Evolutionary conservation across 2,797 vertebrate genomes (phyloP).

Genomic region (Oceanodroma leucorhoa): DNA sequence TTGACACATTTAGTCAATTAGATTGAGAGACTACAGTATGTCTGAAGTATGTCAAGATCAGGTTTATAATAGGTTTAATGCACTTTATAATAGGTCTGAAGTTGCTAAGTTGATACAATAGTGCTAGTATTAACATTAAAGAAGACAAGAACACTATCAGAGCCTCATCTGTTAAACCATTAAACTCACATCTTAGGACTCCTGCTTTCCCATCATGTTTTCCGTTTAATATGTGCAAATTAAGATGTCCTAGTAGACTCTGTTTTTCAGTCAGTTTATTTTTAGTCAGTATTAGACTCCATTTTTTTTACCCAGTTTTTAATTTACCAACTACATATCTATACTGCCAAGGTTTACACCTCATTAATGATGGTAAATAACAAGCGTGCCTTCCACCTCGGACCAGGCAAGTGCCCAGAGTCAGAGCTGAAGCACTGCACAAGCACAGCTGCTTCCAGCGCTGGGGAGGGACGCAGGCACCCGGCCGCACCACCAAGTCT

Average conservation of each 20-base stretch:
- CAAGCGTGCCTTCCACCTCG: accelerated
- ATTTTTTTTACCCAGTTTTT: neutral
- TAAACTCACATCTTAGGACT: neutral
- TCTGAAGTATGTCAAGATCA: neutral
- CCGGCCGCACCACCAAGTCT: neutral
- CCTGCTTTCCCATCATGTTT: neutral
- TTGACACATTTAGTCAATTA: neutral
- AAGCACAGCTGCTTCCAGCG: accelerated
- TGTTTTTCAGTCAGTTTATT: neutral
- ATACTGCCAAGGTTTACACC: neutral
- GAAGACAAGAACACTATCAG: neutral
- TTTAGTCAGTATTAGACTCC: neutral
- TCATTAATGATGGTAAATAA: neutral
- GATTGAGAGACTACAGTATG: neutral
- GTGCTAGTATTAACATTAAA: neutral
- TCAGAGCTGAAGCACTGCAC: accelerated
- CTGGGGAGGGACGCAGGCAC: neutral
- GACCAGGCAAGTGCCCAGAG: neutral
- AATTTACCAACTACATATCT: neutral
- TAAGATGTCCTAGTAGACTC: neutral
- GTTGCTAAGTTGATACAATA: neutral
- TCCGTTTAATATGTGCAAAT: neutral
- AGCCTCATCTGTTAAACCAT: neutral
- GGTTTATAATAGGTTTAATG: constrained; percentile 10
- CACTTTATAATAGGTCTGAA: neutral